A percentile compares a stretch with the other conserved stretches of the same genome.
Evolutionary conservation across 2,888 invertebrate species (phyloP).

Genomic region (Acronicta aceris): DNA sequence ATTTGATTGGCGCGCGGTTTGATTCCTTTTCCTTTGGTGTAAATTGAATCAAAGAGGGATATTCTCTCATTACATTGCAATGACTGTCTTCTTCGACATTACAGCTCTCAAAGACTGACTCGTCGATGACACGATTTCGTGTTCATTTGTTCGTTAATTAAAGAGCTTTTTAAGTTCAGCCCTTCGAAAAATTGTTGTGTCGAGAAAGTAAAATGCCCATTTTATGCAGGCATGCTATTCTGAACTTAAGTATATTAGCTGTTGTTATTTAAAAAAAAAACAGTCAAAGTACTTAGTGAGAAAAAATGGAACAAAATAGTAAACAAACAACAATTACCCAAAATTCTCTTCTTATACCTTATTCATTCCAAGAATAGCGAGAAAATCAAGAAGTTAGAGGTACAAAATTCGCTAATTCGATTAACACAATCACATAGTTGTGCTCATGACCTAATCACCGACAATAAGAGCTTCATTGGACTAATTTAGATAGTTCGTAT

Average conservation of each 20-base stretch:
- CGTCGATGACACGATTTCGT: background rate
- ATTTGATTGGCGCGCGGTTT: slow-evolving; percentile 26
- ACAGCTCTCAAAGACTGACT: background rate
- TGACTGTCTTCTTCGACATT: slow-evolving; percentile 1
- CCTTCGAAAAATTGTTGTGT: too few species aligned
- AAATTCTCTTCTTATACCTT: background rate
- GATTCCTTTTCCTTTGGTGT: slow-evolving; percentile 17
- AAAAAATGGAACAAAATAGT: background rate
- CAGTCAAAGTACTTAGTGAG: background rate
- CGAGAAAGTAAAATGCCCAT: too few species aligned
- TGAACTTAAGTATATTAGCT: too few species aligned
- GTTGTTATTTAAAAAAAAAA: too few species aligned
- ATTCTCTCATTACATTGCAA: slow-evolving; percentile 4
- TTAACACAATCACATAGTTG: slow-evolving; percentile 60
- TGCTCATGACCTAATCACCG: slow-evolving; percentile 64
- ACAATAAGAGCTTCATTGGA: slow-evolving; percentile 63
- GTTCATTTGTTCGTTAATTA: background rate
- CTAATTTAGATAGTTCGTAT: slow-evolving; percentile 58
- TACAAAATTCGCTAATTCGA: slow-evolving; percentile 64
- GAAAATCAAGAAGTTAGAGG: slow-evolving; percentile 28
- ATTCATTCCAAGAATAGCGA: slow-evolving; percentile 13
- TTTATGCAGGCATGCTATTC: too few species aligned
- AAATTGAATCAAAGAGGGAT: slow-evolving; percentile 7
- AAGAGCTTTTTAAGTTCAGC: too few species aligned
- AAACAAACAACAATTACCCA: background rate